Percentiles rank a stretch among this genome's conserved stretches.
Conservation (phyloP, 2,888 invertebrate species). For the Allophyes oxyacanthae region DNA sequence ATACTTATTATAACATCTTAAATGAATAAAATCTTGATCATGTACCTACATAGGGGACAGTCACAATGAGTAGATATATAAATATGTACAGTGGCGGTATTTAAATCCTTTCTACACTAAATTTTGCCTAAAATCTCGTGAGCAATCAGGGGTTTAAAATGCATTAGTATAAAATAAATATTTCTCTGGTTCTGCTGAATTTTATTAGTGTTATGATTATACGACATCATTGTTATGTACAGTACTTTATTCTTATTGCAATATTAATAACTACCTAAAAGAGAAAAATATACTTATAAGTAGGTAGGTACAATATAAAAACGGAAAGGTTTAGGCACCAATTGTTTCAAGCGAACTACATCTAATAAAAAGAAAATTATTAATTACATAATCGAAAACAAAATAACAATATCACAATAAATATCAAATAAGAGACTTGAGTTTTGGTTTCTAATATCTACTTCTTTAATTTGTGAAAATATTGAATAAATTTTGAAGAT, state of each 20-base stretch:
- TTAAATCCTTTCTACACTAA: constrained; percentile 14
- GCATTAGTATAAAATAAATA: constrained; percentile 35
- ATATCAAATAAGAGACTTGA: constrained; percentile 57
- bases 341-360: constrained; percentile 77
- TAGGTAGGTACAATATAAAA: constrained; percentile 56
- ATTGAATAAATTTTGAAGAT: constrained; percentile 37
- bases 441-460: constrained; percentile 49
- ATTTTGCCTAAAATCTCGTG: constrained; percentile 9
- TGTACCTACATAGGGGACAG: background rate
- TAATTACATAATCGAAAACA: constrained; percentile 53
- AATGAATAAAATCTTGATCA: background rate
- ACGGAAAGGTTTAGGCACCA: constrained; percentile 78
- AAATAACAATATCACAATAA: constrained; percentile 52
- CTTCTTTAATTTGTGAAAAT: constrained; percentile 53
- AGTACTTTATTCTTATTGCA: constrained; percentile 54
- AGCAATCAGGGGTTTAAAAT: constrained; percentile 21
- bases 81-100: background rate
- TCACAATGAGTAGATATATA: constrained; percentile 1
- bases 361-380: constrained; percentile 59
- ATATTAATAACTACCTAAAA: constrained; percentile 49
- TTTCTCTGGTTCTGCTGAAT: constrained; percentile 24
- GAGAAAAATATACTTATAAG: constrained; percentile 44
- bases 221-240: constrained; percentile 60
- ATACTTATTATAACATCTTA: no score
- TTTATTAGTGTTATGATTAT: constrained; percentile 13